Evolutionary conservation across 2,888 invertebrate genomes (phyloP).

Genomic region (Hecatera dysodea): DNA sequence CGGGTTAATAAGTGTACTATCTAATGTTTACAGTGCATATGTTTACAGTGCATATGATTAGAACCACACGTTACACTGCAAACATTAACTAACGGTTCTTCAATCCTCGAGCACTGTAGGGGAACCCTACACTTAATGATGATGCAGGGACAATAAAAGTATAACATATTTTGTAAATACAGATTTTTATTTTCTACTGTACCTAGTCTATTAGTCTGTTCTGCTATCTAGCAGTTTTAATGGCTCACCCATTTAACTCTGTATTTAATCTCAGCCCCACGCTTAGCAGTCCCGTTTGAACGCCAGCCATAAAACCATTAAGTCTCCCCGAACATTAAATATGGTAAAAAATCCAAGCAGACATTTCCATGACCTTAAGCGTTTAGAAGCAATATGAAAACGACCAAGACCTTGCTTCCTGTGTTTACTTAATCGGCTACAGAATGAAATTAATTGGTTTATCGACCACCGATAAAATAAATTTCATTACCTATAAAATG

Average conservation of each 20-base stretch:
- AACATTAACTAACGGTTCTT: neutral
- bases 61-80: neutral
- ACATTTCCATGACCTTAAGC: neutral
- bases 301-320: neutral
- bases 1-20: neutral
- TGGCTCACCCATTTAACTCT: neutral
- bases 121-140: too few relatives aligned
- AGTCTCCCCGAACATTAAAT: neutral
- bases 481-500: conserved; percentile 54
- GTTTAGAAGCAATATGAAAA: conserved; percentile 7
- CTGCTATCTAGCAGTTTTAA: neutral
- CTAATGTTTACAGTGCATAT: conserved; percentile 7
- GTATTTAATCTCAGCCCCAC: neutral
- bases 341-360: neutral
- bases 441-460: conserved; percentile 50
- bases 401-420: conserved; percentile 29
- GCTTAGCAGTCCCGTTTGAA: neutral
- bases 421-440: conserved; percentile 39
- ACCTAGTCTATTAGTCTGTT: too few relatives aligned
- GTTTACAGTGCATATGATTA: neutral
- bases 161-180: neutral
- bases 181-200: too few relatives aligned
- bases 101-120: neutral
- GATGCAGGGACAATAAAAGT: too few relatives aligned
- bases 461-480: conserved; percentile 49